Base-by-base conservation (phyloP, 2,797 vertebrate species). In the Vipera latastei region DNA sequence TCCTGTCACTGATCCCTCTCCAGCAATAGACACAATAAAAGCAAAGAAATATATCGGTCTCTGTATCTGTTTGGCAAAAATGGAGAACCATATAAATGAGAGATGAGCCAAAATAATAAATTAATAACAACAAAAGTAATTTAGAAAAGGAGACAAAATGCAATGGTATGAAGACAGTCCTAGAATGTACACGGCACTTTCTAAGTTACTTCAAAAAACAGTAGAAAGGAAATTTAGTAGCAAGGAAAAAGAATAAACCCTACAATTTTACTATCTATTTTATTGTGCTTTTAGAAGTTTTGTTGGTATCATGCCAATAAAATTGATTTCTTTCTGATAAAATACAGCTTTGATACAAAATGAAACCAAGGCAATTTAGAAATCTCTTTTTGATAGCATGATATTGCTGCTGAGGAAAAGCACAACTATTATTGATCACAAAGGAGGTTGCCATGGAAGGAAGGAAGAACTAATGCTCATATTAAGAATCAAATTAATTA, bases 191-290 rank as follows among this genome's bases (percentile, higher is more conserved):
- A 73, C 26, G 48, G 59, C 38, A 14, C 14, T 63, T 44, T 2
- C 65, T 83, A 92, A 94, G 88, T 69, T 18, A 56, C 57, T 13
- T 63, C 78, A 93, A 25, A 85, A 93, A 61, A 90, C 73, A 86
- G 93, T 92, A 0, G 0, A 60, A 85, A 9, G 44, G 91, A 94
- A n/a, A 86, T 85, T 51, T 87, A 48, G 26, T 9, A 26, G 26
- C 51, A 22, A 4, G 95, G 93, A n/a, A 59, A 65, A 92, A 60
- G 93, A 93, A 95, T 88, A 89, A 95, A 91, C 86, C 93, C 95
- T 32, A 51, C 89, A 63, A 60, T 90, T 63, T 96, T 86, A 9
- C 48, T 93, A 92, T 56, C 20, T 87, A 95, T 95, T 89, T 96
- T 94, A 55, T 73, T 48, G 26, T 88, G 22, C n/a, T 92, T 92